Base-by-base conservation (phyloP, 2,888 invertebrate genomes). In the Petrolisthes manimaculis region DNA sequence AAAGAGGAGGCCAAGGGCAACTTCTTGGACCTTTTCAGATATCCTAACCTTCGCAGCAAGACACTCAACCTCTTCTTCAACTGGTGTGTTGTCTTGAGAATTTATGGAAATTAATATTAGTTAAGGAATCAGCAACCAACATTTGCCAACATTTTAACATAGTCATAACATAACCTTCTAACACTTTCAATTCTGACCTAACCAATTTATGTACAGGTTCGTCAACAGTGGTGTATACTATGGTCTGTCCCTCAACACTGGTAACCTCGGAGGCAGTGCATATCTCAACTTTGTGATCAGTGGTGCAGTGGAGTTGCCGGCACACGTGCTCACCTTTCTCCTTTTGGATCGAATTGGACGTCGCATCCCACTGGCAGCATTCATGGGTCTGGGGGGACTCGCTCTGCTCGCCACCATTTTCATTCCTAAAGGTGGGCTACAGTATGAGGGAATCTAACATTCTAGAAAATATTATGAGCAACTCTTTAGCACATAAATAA, bases 191-290 rank as follows among this genome's bases (percentile, higher is more conserved):
- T 67, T 67, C 14, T 12, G 67, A 67, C n/a, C n/a, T 24, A 24
- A 24, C 75, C 37, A 75, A 24, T 3, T 18, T 37, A 37, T 77
- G 69, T 75, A 14, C 77, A 89, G 89, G 96, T 95, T 96, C 92
- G 96, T 96, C 24, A 96, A 95, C 92, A 96, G 96, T 92, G 95
- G 95, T 89, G 95, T 96, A 9, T 96, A 96, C 93, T 96, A 96
- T 92, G 96, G 96, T 0, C 93, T 96, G 8, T 96, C 96, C 0
- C 95, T 96, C 95, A 96, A 95, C 92, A 95, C 96, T 4, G 95
- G 95, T 82, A 95, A 95, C 92, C 94, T 96, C 84, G 96, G 95
- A 8, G 96, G 95, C 55, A 95, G 96, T 92, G 95, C 95, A 86
- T 95, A 95, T 91, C 92, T 96, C n/a, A 96, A 96, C 93, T 96